Conservation (phyloP, 2,113 vertebrate genomes). For the Trogon melanurus region DNA sequence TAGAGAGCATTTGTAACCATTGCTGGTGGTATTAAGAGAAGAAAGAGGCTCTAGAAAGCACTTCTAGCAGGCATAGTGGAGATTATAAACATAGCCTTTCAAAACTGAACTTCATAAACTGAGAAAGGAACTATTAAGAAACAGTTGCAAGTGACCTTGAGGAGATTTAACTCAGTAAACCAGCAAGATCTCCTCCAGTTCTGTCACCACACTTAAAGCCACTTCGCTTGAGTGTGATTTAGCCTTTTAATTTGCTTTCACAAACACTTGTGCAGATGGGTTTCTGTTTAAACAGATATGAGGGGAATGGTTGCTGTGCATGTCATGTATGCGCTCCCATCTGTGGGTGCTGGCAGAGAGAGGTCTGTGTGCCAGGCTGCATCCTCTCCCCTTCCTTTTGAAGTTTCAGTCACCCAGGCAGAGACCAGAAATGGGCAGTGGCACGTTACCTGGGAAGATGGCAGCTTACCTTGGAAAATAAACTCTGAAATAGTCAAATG, state of each 20-base stretch:
- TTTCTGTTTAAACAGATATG: background rate
- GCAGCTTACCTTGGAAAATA: background rate
- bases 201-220: background rate
- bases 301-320: background rate
- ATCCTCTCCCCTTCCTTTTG: background rate
- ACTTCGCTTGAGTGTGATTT: background rate
- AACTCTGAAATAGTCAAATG: background rate
- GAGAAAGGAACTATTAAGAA: background rate
- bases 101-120: background rate
- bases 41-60: background rate
- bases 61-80: background rate
- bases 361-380: background rate
- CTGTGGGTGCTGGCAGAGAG: accelerated
- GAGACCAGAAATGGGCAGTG: background rate
- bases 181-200: background rate
- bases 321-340: background rate
- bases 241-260: background rate
- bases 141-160: background rate
- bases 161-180: background rate
- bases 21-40: background rate
- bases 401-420: background rate
- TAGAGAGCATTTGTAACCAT: background rate
- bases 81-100: background rate
- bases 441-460: background rate
- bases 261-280: background rate